Base-by-base conservation (phyloP, 2,797 vertebrate species). In the Leucoraja ocellata region DNA sequence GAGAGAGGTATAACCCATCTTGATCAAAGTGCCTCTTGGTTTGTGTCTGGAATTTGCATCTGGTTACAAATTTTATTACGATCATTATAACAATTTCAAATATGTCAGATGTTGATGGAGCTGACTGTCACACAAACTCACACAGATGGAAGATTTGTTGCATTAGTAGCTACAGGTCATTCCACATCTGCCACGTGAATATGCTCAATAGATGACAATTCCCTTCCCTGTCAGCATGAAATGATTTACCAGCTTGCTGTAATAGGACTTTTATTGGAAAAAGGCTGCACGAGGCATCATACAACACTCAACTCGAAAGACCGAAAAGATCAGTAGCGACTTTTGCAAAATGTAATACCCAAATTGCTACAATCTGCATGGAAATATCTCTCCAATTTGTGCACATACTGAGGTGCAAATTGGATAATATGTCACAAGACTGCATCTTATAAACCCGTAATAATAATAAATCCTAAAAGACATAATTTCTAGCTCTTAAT, bases 81-180 rank as follows among this genome's bases (percentile, higher is more conserved):
- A 93, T 93, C 93, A 71, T 68, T 63, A 90, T 88, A 63, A 80
- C 93, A 71, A 92, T 93, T 93, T 93, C 73, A 93, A 94, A 94
- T 95, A 94, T 94, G 95, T 95, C 77, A 90, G 86, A 94, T 96
- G 96, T 94, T 95, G 94, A 95, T 96, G 96, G 94, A 95, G 94
- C 95, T 95, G 94, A 95, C 94, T 96, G 94, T 95, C 95, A 95
- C 95, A 95, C 95, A 95, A 94, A 95, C 94, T 96, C 95, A 95
- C 95, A 95, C 94, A 94, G 95, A 93, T 94, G 93, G 93, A 94
- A 93, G 93, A 94, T 93, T 93, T 93, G 93, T 94, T 93, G 94
- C 96, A 96, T 96, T 95, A 95, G 93, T 95, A 97, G 96, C 96
- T 96, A 97, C 94, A 96, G 96, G 96, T 95, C 95, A 94, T 93